A percentile compares a stretch with the other conserved stretches of the same genome.
phyloP scores from a whole-genome alignment of 92 coral and sea anemone species.

The Montipora capitata region DNA sequence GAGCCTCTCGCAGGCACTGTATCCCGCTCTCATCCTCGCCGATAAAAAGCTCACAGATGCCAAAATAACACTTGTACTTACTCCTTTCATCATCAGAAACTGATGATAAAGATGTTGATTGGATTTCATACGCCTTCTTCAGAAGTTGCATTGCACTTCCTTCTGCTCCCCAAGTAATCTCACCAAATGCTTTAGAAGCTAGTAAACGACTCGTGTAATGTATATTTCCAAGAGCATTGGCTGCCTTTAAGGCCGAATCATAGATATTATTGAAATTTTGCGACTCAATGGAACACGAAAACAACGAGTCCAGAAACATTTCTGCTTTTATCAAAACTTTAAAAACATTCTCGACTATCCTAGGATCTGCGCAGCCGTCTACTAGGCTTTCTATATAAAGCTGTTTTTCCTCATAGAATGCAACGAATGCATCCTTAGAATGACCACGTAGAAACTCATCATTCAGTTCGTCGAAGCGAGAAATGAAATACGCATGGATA shows the following conservation, averaged over 20 bases:
- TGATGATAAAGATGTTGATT: not conserved
- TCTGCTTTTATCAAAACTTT: constrained; percentile 1
- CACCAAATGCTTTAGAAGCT: not conserved
- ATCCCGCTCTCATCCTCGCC: not conserved
- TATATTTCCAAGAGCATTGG: not conserved
- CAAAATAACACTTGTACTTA: not conserved
- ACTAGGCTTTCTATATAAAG: not conserved
- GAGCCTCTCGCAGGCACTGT: constrained; percentile 3
- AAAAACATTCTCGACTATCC: not conserved
- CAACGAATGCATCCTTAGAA: not conserved
- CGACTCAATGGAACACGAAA: not conserved
- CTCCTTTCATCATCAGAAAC: not conserved
- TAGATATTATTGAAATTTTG: not conserved
- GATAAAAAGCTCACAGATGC: not conserved
- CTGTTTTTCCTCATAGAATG: constrained; percentile 3
- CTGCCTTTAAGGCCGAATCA: constrained; percentile 2
- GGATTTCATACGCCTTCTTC: not conserved
- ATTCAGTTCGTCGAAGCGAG: constrained; percentile 12
- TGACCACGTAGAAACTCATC: constrained; percentile 10
- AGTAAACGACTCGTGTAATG: not conserved
- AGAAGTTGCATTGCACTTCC: not conserved
- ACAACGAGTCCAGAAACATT: constrained; percentile 9
- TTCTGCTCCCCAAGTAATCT: not conserved
- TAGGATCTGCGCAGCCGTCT: not conserved
- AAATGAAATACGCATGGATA: not conserved